These are phyloP conservation scores for Nymphalis c-album DNA, from an alignment of 2,888 invertebrate genomes.

Conservation along the genomic window DNA sequence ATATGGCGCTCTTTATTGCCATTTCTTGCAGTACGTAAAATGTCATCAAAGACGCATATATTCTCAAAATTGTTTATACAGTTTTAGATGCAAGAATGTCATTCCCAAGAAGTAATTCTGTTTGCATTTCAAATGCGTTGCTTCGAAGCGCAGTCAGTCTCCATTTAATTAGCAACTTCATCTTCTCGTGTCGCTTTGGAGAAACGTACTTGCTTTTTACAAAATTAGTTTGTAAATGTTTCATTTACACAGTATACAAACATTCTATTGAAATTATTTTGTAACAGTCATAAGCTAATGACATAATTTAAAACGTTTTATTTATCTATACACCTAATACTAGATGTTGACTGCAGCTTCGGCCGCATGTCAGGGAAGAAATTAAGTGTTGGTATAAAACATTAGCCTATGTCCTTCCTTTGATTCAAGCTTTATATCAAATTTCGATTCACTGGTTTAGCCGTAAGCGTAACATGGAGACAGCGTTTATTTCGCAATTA, in stretches of 20 bases:
- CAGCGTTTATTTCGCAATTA: too few relatives aligned
- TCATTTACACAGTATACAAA: not conserved
- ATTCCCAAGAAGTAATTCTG: conserved; percentile 20
- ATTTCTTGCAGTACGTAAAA: not conserved
- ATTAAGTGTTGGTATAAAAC: too few relatives aligned
- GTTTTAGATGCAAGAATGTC: conserved; percentile 20
- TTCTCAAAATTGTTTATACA: conserved; percentile 2
- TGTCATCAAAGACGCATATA: not conserved
- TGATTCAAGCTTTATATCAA: too few relatives aligned
- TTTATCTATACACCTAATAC: too few relatives aligned
- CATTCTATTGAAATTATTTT: too few relatives aligned
- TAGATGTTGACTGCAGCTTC: too few relatives aligned
- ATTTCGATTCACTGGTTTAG: too few relatives aligned
- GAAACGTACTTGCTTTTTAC: not conserved
- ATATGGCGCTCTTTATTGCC: not conserved
- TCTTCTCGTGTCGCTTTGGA: not conserved
- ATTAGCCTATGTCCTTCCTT: too few relatives aligned
- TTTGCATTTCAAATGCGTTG: conserved; percentile 20
- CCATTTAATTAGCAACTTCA: conserved; percentile 17
- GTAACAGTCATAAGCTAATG: too few relatives aligned
- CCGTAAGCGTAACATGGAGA: too few relatives aligned
- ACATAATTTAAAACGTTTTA: too few relatives aligned
- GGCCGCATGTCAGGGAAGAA: too few relatives aligned
- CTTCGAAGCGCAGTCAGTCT: conserved; percentile 2
- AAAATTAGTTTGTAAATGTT: not conserved